phyloP scores from a whole-genome alignment of 2,888 invertebrate genomes.

The Ctenicera cuprea region DNA sequence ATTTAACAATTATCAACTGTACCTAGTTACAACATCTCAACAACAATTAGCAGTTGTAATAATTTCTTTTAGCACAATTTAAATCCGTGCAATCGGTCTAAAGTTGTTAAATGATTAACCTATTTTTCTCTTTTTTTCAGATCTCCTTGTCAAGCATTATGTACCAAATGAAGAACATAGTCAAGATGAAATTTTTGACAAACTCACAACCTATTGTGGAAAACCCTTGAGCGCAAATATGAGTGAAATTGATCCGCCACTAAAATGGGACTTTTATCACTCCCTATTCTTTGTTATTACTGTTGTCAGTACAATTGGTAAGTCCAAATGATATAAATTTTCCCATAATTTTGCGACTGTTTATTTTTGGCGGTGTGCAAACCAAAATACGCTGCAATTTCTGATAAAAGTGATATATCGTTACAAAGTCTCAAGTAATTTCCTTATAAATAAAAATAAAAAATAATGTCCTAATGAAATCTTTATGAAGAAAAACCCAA shows the following conservation, averaged over 20 bases:
- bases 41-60: neutral
- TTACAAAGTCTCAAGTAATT: neutral
- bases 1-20: neutral
- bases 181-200: conserved; percentile 77
- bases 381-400: too few relatives aligned
- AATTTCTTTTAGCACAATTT: conserved; percentile 8
- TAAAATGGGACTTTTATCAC: conserved; percentile 93
- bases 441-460: neutral
- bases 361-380: too few relatives aligned
- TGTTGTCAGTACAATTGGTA: conserved; percentile 93
- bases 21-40: neutral
- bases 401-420: too few relatives aligned
- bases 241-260: conserved; percentile 76
- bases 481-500: too few relatives aligned
- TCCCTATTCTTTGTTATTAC: conserved; percentile 94
- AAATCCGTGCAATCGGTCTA: neutral
- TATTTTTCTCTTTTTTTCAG: conserved; percentile 72
- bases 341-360: neutral
- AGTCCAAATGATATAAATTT: conserved; percentile 60
- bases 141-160: conserved; percentile 77
- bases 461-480: too few relatives aligned
- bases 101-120: conserved; percentile 7
- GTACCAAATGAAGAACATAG: conserved; percentile 74
- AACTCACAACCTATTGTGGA: conserved; percentile 83
- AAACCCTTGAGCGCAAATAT: conserved; percentile 81